Conservation (phyloP, 2,113 vertebrate genomes). For the Macaca mulatta region DNA sequence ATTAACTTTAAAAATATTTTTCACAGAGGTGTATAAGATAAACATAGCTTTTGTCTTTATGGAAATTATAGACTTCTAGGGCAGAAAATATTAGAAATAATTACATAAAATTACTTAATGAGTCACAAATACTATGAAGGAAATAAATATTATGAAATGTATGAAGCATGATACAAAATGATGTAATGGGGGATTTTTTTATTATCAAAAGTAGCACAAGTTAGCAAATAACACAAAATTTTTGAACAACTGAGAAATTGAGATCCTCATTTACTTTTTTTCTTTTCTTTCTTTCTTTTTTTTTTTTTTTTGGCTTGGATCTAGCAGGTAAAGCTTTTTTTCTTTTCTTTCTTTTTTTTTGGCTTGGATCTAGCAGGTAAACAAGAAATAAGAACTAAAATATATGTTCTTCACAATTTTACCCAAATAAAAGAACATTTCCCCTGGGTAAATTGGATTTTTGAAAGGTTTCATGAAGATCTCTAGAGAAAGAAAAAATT, state of each 20-base stretch:
- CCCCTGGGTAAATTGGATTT: background rate
- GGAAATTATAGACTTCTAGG: background rate
- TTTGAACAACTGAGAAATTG: background rate
- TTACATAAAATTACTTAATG: background rate
- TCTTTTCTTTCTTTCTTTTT: background rate
- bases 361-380: background rate
- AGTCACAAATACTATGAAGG: background rate
- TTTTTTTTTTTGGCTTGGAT: background rate
- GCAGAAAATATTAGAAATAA: conserved; percentile 25
- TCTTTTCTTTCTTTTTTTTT: background rate
- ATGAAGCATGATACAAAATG: background rate
- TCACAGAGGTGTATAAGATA: background rate
- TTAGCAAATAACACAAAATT: background rate
- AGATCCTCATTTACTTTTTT: background rate
- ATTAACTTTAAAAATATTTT: conserved; percentile 20
- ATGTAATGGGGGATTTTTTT: background rate
- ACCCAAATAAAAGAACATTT: background rate
- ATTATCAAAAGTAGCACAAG: background rate
- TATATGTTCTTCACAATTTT: background rate
- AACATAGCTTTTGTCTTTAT: background rate
- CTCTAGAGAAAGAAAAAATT: background rate
- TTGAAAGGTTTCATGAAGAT: background rate
- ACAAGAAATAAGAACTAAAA: conserved; percentile 32
- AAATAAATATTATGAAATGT: background rate
- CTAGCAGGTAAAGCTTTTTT: background rate